A percentile compares a stretch with the other conserved stretches of the same genome.
These are phyloP conservation scores for Dasyornis broadbenti DNA, from an alignment of 2,113 vertebrate genomes.

Conservation along the genomic window DNA sequence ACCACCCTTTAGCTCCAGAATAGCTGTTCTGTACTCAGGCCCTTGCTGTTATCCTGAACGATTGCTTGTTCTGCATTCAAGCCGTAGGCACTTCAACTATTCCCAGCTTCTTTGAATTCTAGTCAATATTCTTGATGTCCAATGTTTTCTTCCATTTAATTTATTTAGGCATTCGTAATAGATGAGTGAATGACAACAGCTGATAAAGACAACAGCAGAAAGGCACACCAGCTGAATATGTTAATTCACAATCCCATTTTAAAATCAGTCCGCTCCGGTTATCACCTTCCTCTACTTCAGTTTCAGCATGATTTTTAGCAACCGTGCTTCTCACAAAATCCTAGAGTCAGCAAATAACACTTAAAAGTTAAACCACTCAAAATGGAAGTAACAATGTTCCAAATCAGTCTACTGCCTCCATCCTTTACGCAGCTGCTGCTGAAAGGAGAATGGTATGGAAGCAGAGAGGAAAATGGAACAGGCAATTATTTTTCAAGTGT, in stretches of 20 bases:
- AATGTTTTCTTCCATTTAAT: not conserved
- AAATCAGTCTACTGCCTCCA: not conserved
- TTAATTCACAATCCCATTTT: not conserved
- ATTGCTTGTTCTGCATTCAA: not conserved
- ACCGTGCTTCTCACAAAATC: not conserved
- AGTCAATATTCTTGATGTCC: not conserved
- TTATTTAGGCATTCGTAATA: not conserved
- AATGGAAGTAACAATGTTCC: not conserved
- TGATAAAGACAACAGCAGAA: not conserved
- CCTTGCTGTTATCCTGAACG: not conserved
- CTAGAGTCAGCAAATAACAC: slow-evolving; percentile 1
- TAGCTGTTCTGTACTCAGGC: not conserved
- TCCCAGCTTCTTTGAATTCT: not conserved
- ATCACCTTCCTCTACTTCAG: not conserved
- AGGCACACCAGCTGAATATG: not conserved
- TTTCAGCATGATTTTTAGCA: slow-evolving; percentile 19
- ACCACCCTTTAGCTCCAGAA: not conserved
- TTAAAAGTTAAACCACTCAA: not conserved
- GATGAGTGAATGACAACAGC: not conserved
- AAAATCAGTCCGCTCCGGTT: slow-evolving; percentile 14
- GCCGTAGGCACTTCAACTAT: not conserved
- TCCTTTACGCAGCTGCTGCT: not conserved
- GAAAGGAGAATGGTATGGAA: not conserved
- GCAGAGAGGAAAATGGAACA: not conserved
- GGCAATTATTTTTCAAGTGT: not conserved